Evolutionary conservation across 35 echinoderm and acorn worm genomes (phyloP).

Genomic region (Apostichopus parvimensis): DNA sequence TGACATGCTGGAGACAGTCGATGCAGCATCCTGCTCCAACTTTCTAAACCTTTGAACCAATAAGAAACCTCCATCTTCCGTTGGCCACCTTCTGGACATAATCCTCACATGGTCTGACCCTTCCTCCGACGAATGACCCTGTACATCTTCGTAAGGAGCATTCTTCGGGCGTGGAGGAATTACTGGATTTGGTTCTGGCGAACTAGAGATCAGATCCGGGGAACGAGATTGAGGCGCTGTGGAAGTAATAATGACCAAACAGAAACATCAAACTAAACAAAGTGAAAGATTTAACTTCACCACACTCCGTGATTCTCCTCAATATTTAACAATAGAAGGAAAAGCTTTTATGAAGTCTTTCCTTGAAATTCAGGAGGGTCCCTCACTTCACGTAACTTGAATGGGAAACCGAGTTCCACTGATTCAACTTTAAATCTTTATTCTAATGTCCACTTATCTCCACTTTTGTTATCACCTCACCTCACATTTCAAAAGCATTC

Average conservation of each 20-base stretch:
- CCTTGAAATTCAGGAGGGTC: too few relatives aligned
- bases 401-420: too few relatives aligned
- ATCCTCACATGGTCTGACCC: constrained; percentile 52
- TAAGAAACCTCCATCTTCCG: constrained; percentile 71
- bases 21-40: constrained; percentile 43
- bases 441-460: too few relatives aligned
- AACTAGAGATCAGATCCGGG: background rate
- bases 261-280: too few relatives aligned
- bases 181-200: background rate
- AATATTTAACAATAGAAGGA: too few relatives aligned
- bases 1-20: constrained; percentile 57
- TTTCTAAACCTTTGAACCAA: constrained; percentile 66
- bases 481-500: too few relatives aligned
- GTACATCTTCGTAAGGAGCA: constrained; percentile 35
- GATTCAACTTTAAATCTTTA: too few relatives aligned
- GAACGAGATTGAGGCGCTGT: background rate
- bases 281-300: too few relatives aligned
- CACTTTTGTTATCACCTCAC: too few relatives aligned
- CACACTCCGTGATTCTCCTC: too few relatives aligned
- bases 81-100: constrained; percentile 72
- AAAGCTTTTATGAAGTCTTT: too few relatives aligned
- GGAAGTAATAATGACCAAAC: background rate
- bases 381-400: too few relatives aligned
- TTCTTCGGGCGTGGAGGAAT: background rate
- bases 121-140: background rate